Conservation (phyloP, 2,888 invertebrate species). For the Pristionchus entomophagus region DNA sequence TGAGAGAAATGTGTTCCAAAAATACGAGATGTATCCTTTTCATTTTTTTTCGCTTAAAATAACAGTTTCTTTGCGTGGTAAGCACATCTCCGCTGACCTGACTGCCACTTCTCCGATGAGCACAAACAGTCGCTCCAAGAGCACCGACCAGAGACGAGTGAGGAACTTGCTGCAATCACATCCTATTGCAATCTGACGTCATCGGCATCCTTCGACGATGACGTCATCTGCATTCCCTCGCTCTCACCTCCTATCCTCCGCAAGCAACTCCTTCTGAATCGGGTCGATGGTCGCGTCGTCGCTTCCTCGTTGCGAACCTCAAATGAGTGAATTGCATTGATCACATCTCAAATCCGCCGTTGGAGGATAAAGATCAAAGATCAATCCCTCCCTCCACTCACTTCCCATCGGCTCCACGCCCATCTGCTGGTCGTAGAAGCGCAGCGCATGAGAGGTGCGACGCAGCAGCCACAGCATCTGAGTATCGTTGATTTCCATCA, state of each 20-base stretch:
- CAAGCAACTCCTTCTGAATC: neutral
- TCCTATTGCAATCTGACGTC: too few species aligned
- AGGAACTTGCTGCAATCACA: slow-evolving; percentile 34
- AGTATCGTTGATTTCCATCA: neutral
- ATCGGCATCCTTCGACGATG: too few species aligned
- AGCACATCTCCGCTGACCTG: neutral
- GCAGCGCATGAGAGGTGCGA: slow-evolving; percentile 45
- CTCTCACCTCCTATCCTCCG: neutral
- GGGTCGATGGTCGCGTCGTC: neutral
- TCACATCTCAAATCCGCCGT: too few species aligned
- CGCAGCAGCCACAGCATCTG: slow-evolving; percentile 33
- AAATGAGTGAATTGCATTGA: too few species aligned
- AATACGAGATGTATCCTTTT: neutral
- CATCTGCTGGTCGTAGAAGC: slow-evolving; percentile 36
- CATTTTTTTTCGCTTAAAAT: too few species aligned
- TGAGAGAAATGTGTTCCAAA: neutral
- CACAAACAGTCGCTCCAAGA: slow-evolving; percentile 33
- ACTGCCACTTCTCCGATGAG: slow-evolving; percentile 32
- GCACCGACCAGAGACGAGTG: slow-evolving; percentile 41
- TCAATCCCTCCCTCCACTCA: neutral
- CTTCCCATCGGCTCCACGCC: neutral
- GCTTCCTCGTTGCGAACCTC: neutral
- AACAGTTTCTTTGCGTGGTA: too few species aligned
- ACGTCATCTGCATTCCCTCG: too few species aligned
- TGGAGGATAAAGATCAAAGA: neutral